Evolutionary conservation across 2,113 vertebrate genomes (phyloP).

Genomic region (Albula glossodonta): DNA sequence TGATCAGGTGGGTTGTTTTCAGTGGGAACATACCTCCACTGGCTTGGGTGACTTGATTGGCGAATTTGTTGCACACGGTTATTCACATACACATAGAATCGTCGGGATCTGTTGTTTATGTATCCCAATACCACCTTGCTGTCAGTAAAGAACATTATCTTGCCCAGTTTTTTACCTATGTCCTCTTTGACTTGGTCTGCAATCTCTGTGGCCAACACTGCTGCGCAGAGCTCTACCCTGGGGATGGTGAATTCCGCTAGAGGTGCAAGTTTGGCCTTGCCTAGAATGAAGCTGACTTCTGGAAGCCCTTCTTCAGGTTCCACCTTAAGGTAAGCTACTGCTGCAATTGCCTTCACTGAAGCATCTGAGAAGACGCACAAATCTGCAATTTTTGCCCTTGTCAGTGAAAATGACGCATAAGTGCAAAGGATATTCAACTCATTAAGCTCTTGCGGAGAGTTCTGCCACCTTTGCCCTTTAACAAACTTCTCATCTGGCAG

Average conservation of each 20-base stretch:
- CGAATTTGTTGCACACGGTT: constrained; percentile 13
- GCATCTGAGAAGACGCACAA: constrained; percentile 20
- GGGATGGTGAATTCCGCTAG: constrained; percentile 17
- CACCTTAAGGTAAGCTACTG: constrained; percentile 15
- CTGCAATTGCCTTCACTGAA: not conserved
- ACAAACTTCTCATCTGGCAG: not conserved
- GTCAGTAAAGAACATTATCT: constrained; percentile 1
- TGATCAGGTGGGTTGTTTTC: constrained; percentile 17
- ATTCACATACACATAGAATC: constrained; percentile 23
- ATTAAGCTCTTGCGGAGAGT: too few species aligned
- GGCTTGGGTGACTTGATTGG: not conserved
- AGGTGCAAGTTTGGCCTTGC: constrained; percentile 20
- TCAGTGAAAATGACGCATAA: not conserved
- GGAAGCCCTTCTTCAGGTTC: not conserved
- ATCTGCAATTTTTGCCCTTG: not conserved
- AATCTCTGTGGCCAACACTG: constrained; percentile 27
- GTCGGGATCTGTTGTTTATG: constrained; percentile 1
- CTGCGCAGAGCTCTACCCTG: constrained; percentile 30
- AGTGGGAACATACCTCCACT: constrained; percentile 16
- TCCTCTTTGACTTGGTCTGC: constrained; percentile 16
- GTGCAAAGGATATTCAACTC: too few species aligned
- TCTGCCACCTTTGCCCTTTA: not conserved
- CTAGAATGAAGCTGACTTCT: constrained; percentile 12
- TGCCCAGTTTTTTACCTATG: not conserved
- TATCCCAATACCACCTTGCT: constrained; percentile 12